phyloP scores from a whole-genome alignment of 2,888 invertebrate species.

The Phengaris alcon region DNA sequence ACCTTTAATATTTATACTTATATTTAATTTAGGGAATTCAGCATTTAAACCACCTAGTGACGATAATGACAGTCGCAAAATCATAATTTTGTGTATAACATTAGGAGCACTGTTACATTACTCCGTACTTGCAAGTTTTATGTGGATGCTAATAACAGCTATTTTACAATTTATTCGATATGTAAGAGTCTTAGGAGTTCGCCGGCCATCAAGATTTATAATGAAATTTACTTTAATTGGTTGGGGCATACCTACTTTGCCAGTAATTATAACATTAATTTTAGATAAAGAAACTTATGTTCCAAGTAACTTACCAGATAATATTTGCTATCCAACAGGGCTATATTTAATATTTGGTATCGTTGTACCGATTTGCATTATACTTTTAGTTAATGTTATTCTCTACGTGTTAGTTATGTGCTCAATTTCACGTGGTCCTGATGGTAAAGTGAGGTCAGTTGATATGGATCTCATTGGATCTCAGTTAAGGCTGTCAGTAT shows the following conservation, averaged over 20 bases:
- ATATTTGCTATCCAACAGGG: slow-evolving; percentile 79
- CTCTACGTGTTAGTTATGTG: slow-evolving; percentile 78
- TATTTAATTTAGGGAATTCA: slow-evolving; percentile 58
- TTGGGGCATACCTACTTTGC: slow-evolving; percentile 81
- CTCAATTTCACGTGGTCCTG: slow-evolving; percentile 72
- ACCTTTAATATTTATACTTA: slow-evolving; percentile 72
- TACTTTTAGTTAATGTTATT: slow-evolving; percentile 73
- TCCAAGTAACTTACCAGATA: slow-evolving; percentile 45
- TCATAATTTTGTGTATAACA: slow-evolving; percentile 69
- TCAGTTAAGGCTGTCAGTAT: slow-evolving; percentile 77
- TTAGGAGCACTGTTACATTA: slow-evolving; percentile 83
- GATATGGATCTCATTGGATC: slow-evolving; percentile 65
- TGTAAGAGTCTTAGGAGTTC: slow-evolving; percentile 81
- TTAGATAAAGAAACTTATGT: slow-evolving; percentile 71
- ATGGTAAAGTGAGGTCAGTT: slow-evolving; percentile 67
- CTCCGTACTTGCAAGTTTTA: slow-evolving; percentile 82
- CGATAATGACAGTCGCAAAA: slow-evolving; percentile 45
- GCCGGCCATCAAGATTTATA: slow-evolving; percentile 80
- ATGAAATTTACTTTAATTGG: slow-evolving; percentile 81
- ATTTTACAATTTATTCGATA: slow-evolving; percentile 83
- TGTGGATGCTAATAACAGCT: slow-evolving; percentile 86
- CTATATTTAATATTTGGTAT: slow-evolving; percentile 70
- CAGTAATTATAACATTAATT: slow-evolving; percentile 69
- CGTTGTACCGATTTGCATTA: slow-evolving; percentile 73
- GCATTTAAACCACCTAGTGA: slow-evolving; percentile 52